Base-by-base conservation (phyloP, 2,797 vertebrate species). In the Arnoldichthys spilopterus region DNA sequence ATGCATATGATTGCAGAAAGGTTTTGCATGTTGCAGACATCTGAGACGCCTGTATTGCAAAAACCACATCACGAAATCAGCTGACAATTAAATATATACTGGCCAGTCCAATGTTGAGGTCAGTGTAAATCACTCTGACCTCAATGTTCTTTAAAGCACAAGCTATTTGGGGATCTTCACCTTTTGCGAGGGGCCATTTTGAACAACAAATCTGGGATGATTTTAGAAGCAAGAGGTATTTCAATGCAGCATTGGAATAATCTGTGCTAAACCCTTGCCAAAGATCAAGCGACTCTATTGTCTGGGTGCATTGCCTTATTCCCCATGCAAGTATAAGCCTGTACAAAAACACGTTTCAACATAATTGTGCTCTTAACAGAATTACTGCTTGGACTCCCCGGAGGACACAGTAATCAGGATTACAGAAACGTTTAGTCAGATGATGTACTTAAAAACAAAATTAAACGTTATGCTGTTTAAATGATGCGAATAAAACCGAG, bases 351-450 rank as follows among this genome's bases (percentile, higher is more conserved):
- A 84, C 63, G 78, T 84, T 85, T 78, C 63, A 78, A 79, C 74
- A 77, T 80, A 74, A 75, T 68, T 77, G 56, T 77, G 85, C 79
- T 86, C 67, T 82, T 80, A 72, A 78, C 79, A 78, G 64, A 86
- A 84, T 85, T 86, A 82, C 56, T 26, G 66, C 73, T 79, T n/a
- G 79, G 74, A 68, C 76, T 70, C 18, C 62, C 34, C 24, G n/a
- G 79, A 72, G 72, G 24, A 24, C 63, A 51, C n/a, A 18, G 67
- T 83, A 80, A 87, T 85, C 77, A 82, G 80, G 82, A 83, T 86
- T 84, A 87, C 72, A 63, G 67, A 63, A 26, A 62, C 28, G 73
- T 79, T 56, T 68, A 66, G 40, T 77, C 72, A 30, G 26, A 79
- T 22, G 32, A 83, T 74, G 81, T 37, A 78, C 62, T 64, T 72